phyloP scores from a whole-genome alignment of 2,113 vertebrate genomes.

The Andinoacara biseriatus region DNA sequence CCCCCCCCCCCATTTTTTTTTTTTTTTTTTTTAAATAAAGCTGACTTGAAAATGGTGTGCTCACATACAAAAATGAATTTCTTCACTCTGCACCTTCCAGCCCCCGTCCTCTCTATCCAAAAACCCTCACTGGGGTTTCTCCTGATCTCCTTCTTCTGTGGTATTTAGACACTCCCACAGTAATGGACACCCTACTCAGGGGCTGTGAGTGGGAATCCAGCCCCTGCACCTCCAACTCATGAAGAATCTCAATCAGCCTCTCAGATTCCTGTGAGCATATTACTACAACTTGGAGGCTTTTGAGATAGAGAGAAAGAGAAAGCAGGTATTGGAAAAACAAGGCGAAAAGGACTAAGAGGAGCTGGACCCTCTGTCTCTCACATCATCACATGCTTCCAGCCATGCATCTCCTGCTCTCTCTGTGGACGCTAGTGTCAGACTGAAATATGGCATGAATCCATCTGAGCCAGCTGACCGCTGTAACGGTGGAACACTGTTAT shows the following conservation, averaged over 20 bases:
- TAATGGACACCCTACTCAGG: slow-evolving; percentile 66
- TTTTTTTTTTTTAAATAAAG: no score
- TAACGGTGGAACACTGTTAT: neutral
- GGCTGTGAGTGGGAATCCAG: slow-evolving; percentile 40
- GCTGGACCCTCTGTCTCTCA: slow-evolving; percentile 1
- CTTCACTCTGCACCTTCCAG: slow-evolving; percentile 1
- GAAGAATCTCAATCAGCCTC: slow-evolving; percentile 45
- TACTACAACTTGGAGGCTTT: neutral
- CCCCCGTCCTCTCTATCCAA: neutral
- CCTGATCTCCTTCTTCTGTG: slow-evolving; percentile 54
- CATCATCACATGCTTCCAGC: slow-evolving; percentile 36
- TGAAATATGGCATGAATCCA: slow-evolving; percentile 33
- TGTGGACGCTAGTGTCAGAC: slow-evolving; percentile 19
- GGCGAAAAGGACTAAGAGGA: neutral
- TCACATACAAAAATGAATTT: slow-evolving; percentile 41
- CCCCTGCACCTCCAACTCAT: slow-evolving; percentile 25
- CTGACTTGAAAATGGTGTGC: neutral
- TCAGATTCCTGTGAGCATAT: slow-evolving; percentile 1
- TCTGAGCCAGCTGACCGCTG: neutral
- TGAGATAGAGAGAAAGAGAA: neutral
- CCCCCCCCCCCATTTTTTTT: neutral
- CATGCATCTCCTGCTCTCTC: slow-evolving; percentile 7
- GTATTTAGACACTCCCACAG: slow-evolving; percentile 62
- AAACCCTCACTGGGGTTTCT: slow-evolving; percentile 45
- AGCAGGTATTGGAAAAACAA: neutral